Evolutionary conservation across 2,797 vertebrate species (phyloP), one percentile per base, ranked within the genome.

Genomic region (Dendrocincla fuliginosa): DNA sequence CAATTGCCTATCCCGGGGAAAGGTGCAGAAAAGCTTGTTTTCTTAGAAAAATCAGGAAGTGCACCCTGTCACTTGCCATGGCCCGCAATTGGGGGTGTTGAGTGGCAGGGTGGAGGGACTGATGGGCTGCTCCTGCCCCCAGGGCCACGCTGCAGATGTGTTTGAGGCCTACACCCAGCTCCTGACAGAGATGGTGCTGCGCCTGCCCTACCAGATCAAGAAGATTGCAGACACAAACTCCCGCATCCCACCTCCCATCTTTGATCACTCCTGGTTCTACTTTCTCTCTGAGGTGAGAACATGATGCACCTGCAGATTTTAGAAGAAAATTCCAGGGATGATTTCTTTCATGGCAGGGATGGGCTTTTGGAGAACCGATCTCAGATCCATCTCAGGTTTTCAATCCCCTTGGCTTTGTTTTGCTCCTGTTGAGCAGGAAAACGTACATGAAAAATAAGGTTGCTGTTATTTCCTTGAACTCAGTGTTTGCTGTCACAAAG

Each of bases 251-350:
- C 99, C 99, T 0, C 99, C 99, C 22, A 98, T 99, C 88, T 99
- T 99, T 64, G 99, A 99, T 96, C 99, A 99, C 92, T 99, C 99
- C 24, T 99, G 99, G 99, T 99, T 99, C 97, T 99, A 99, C 97
- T 99, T 98, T 93, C 97, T 99, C 64, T 99, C 99, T 20, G 99
- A 99, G 98, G 99, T 99, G 94, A 95, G 13, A 80, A 28, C 0
- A 0, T 11, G 27, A 30, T 25, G 13, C 5, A 11, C 33, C 27
- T 46, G 14, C 10, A 10, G 55, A 16, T 68, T 79, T 71, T 50
- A 42, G 46, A 7, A 24, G 59, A 59, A 15, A 35, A 16, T 16
- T 33, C 17, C n/a, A 17, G 10, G 63, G 11, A 15, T 13, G 1
- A 10, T 70, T 16, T 28, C 5, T 35, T 74, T 60, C 32, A 0